phyloP scores from a whole-genome alignment of 2,797 vertebrate species.

The Cossypha polioptera region DNA sequence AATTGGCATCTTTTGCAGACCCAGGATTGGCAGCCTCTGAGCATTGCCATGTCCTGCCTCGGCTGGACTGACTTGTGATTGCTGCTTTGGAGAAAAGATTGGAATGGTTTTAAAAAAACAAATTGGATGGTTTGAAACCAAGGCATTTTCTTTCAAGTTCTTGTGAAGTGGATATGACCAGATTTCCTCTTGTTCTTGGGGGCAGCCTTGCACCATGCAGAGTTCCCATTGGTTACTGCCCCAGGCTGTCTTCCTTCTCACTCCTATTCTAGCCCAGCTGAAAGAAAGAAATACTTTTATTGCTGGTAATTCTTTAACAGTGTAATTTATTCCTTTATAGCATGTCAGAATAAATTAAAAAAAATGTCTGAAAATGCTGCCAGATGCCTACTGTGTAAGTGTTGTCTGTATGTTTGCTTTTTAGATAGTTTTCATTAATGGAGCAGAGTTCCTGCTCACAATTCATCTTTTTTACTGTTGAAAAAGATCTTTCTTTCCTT shows the following conservation, averaged over 20 bases:
- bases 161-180: constrained; percentile 75
- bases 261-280: constrained; percentile 78
- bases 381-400: constrained; percentile 77
- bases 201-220: constrained; percentile 69
- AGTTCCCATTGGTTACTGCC: constrained; percentile 66
- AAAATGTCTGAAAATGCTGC: constrained; percentile 78
- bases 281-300: constrained; percentile 77
- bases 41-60: constrained; percentile 44
- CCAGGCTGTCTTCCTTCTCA: constrained; percentile 65
- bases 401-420: constrained; percentile 71
- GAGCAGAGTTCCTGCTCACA: constrained; percentile 54
- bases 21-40: neutral
- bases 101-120: constrained; percentile 20
- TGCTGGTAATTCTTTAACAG: constrained; percentile 80
- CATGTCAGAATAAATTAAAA: constrained; percentile 85
- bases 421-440: constrained; percentile 29
- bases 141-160: constrained; percentile 75
- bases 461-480: constrained; percentile 38
- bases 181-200: constrained; percentile 68
- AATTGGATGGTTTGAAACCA: constrained; percentile 69
- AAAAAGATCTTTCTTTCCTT: constrained; percentile 31
- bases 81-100: constrained; percentile 51
- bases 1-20: constrained; percentile 58
- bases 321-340: constrained; percentile 90
- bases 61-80: constrained; percentile 68